Evolutionary conservation across 1,140 invertebrate species (phyloP).

Genomic region (Dinoponera quadriceps): DNA sequence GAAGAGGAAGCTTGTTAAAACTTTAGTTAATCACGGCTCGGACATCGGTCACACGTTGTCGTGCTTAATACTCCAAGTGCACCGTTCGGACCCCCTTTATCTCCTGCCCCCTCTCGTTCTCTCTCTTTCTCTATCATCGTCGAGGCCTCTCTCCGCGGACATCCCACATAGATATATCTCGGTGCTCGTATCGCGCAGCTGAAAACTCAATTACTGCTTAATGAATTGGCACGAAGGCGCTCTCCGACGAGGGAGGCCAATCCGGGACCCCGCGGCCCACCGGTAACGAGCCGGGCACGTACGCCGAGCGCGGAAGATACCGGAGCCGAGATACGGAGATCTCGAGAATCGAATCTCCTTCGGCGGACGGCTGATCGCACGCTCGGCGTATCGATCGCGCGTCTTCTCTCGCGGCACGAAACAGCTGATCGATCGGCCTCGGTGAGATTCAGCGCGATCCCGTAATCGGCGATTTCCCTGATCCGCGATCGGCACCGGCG

Average conservation of each 20-base stretch:
- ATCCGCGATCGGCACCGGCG: neutral
- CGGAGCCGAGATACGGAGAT: constrained; percentile 69
- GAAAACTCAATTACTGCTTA: constrained; percentile 85
- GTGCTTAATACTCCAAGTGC: constrained; percentile 80
- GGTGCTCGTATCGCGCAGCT: constrained; percentile 80
- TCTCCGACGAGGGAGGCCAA: constrained; percentile 41
- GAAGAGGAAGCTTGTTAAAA: constrained; percentile 79
- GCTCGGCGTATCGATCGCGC: constrained; percentile 51
- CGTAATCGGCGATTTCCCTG: constrained; percentile 41
- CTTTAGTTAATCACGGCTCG: constrained; percentile 81
- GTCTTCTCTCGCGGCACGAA: constrained; percentile 34
- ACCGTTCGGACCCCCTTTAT: constrained; percentile 49
- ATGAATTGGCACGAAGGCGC: constrained; percentile 79
- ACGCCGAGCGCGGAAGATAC: constrained; percentile 52
- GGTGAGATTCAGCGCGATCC: constrained; percentile 45
- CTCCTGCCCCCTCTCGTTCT: constrained; percentile 48
- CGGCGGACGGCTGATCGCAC: constrained; percentile 26
- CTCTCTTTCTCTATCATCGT: constrained; percentile 63
- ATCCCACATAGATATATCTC: constrained; percentile 80
- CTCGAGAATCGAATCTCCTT: constrained; percentile 69
- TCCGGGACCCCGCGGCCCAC: constrained; percentile 38
- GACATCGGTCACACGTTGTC: constrained; percentile 82
- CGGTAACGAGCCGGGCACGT: constrained; percentile 77
- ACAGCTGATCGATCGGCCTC: constrained; percentile 44
- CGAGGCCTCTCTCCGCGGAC: constrained; percentile 50